Percentiles rank a stretch among this genome's conserved stretches.
phyloP scores from a whole-genome alignment of 2,797 vertebrate species.

The Danio tinwini region DNA sequence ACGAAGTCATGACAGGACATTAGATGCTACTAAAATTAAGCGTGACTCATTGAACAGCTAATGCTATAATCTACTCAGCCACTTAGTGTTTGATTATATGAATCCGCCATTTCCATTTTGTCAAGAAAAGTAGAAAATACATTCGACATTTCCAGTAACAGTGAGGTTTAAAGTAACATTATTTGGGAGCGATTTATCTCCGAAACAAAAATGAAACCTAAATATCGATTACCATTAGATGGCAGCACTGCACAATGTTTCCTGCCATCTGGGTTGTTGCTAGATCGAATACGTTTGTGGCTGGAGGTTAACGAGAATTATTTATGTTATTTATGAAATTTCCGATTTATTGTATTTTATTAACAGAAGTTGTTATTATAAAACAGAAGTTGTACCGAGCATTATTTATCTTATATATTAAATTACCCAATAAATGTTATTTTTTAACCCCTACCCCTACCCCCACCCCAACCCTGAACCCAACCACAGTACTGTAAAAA shows the following conservation, averaged over 20 bases:
- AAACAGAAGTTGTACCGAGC: too few relatives aligned
- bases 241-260: conserved; percentile 10
- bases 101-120: background rate
- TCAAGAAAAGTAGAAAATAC: background rate
- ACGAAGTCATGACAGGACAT: conserved; percentile 5
- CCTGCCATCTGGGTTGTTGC: conserved; percentile 12
- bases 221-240: conserved; percentile 22
- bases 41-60: background rate
- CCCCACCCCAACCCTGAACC: too few relatives aligned
- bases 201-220: background rate
- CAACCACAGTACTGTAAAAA: too few relatives aligned
- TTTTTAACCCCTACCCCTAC: too few relatives aligned
- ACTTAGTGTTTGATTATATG: conserved; percentile 6
- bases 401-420: too few relatives aligned
- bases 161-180: background rate
- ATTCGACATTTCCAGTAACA: background rate
- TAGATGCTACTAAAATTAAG: background rate
- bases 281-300: too few relatives aligned
- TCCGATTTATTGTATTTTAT: too few relatives aligned
- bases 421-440: too few relatives aligned
- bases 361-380: too few relatives aligned
- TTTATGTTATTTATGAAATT: too few relatives aligned
- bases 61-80: conserved; percentile 12
- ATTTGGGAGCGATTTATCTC: background rate
- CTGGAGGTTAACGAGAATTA: too few relatives aligned